Conservation (phyloP, 1,140 invertebrate species). For the Dryas iulia region DNA sequence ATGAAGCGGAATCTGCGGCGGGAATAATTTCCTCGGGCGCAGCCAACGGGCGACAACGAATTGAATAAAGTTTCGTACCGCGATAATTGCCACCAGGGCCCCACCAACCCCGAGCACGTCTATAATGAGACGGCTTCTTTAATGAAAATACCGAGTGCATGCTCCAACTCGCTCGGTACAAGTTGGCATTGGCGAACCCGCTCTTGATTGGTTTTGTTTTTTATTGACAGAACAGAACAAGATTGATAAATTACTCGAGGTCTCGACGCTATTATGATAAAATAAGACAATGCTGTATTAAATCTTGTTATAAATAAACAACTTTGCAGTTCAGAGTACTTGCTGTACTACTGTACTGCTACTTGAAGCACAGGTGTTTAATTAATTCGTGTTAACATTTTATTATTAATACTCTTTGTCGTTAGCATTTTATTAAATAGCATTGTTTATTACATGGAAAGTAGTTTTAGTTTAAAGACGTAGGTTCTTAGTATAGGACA, state of each 20-base stretch:
- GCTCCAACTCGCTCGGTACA: conserved; percentile 38
- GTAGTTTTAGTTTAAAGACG: no score
- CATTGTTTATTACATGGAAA: neutral
- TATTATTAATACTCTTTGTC: neutral
- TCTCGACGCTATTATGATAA: conserved; percentile 25
- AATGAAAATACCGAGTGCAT: conserved; percentile 71
- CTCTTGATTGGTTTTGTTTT: conserved; percentile 25
- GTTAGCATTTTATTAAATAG: no score
- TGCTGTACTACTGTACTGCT: no score
- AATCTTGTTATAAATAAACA: conserved; percentile 22
- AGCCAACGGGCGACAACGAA: conserved; percentile 58
- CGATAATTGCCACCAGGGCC: conserved; percentile 67
- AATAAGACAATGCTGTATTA: conserved; percentile 28
- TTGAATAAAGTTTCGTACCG: conserved; percentile 71
- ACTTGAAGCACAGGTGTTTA: neutral
- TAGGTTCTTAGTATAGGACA: no score
- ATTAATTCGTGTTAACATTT: neutral
- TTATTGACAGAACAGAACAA: conserved; percentile 33
- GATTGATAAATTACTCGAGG: conserved; percentile 35
- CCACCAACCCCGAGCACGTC: conserved; percentile 57
- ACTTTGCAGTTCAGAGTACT: neutral
- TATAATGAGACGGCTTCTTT: conserved; percentile 76
- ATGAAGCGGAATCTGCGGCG: conserved; percentile 62
- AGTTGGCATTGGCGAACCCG: conserved; percentile 33
- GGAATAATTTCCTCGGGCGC: conserved; percentile 59